These are phyloP conservation scores for Calameuta filiformis DNA, from an alignment of 2,888 invertebrate species.

Conservation along the genomic window DNA sequence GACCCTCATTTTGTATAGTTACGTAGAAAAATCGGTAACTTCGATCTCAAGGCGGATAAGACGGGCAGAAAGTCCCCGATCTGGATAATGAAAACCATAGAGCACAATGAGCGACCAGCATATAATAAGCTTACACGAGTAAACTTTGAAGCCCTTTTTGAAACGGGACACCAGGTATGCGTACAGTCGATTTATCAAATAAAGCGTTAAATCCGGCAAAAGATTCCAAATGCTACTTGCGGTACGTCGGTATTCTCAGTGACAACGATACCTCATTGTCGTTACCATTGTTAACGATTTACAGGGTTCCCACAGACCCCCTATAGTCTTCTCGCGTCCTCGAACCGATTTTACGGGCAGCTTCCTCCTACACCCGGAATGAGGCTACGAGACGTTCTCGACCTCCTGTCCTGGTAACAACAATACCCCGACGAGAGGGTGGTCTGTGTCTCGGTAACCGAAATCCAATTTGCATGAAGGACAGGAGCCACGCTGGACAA, in stretches of 20 bases:
- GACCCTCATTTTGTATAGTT: background rate
- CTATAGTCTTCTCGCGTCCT: background rate
- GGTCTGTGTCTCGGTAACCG: conserved; percentile 37
- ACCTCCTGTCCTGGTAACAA: conserved; percentile 1
- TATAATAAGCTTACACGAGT: background rate
- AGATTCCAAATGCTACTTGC: conserved; percentile 21
- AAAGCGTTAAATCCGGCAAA: conserved; percentile 22
- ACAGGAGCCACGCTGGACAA: conserved; percentile 40
- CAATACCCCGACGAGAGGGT: conserved; percentile 12
- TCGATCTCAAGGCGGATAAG: background rate
- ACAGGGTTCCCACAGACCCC: background rate
- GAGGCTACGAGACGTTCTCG: background rate
- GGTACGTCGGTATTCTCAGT: conserved; percentile 26
- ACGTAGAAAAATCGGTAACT: background rate
- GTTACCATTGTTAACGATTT: conserved; percentile 16
- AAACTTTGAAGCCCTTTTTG: background rate
- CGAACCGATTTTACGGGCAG: conserved; percentile 7
- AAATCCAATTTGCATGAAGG: conserved; percentile 61
- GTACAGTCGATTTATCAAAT: conserved; percentile 14
- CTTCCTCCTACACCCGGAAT: background rate
- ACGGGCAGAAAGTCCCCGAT: background rate
- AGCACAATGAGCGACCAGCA: background rate
- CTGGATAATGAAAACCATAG: background rate
- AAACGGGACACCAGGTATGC: background rate
- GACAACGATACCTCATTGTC: conserved; percentile 30